phyloP scores from a whole-genome alignment of 37 sponge, comb jelly and placozoan genomes.

The Haliclona indistincta region DNA sequence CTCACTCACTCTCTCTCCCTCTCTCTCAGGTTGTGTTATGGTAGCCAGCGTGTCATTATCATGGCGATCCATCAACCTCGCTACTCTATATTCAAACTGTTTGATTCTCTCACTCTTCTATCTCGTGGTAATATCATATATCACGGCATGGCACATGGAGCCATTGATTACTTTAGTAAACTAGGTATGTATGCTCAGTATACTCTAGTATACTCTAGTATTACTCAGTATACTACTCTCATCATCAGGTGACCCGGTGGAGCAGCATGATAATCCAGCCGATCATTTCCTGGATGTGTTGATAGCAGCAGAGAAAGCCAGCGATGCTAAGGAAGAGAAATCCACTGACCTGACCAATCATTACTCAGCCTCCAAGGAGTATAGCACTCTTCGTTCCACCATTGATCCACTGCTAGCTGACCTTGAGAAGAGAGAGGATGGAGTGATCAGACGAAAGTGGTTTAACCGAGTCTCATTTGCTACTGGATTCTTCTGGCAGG shows the following conservation, averaged over 20 bases:
- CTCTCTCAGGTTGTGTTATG: not conserved
- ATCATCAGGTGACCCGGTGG: conserved; percentile 61
- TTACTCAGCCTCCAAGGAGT: no score
- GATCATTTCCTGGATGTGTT: conserved; percentile 83
- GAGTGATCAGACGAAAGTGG: no score
- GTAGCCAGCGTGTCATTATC: conserved; percentile 33
- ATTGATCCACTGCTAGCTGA: no score
- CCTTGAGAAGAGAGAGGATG: no score
- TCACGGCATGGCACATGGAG: conserved; percentile 42
- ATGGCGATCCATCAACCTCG: conserved; percentile 50
- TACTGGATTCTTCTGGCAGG: no score
- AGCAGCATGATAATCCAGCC: conserved; percentile 85
- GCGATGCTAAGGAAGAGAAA: no score
- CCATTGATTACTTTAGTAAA: conserved; percentile 30
- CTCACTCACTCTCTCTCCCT: not conserved
- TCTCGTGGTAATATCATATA: conserved; percentile 47
- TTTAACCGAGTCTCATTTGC: no score
- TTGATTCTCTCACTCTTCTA: conserved; percentile 60
- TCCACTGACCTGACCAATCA: no score
- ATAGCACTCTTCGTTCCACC: no score
- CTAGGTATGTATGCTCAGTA: conserved; percentile 22
- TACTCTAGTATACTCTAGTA: not conserved
- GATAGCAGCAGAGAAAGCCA: not conserved
- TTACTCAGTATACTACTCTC: not conserved
- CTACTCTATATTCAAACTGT: conserved; percentile 50